A percentile compares a stretch with the other conserved stretches of the same genome.
These are phyloP conservation scores for Platypus cylindrus DNA, from an alignment of 2,888 invertebrate genomes.

Conservation along the genomic window DNA sequence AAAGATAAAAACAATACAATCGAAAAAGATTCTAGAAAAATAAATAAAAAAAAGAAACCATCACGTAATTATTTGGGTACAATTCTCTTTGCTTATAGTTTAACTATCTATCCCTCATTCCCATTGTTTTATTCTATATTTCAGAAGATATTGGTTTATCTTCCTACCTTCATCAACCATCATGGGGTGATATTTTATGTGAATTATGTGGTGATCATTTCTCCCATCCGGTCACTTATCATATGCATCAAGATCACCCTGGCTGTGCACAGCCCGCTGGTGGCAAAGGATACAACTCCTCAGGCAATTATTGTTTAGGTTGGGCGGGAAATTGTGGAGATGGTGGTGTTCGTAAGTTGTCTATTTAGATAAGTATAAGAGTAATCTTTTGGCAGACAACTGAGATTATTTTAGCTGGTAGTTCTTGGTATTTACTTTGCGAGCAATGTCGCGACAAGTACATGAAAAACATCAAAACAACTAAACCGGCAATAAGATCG, in stretches of 20 bases:
- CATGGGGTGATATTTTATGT: conserved; percentile 41
- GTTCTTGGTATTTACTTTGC: conserved; percentile 87
- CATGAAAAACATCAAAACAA: conserved; percentile 34
- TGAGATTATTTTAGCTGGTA: conserved; percentile 37
- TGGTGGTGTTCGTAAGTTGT: conserved; percentile 54
- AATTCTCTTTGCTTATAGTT: too few species aligned
- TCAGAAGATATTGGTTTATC: conserved; percentile 30
- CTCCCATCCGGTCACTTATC: conserved; percentile 74
- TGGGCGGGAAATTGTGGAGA: conserved; percentile 86
- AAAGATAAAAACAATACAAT: conserved; percentile 33
- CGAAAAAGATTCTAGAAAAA: conserved; percentile 40
- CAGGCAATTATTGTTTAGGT: conserved; percentile 75
- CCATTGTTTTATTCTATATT: conserved; percentile 7
- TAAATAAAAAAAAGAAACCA: conserved; percentile 45
- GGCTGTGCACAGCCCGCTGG: conserved; percentile 81
- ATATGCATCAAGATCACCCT: conserved; percentile 81
- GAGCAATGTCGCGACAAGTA: conserved; percentile 78
- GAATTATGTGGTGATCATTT: conserved; percentile 76
- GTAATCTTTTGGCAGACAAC: not conserved
- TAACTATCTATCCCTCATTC: conserved; percentile 2
- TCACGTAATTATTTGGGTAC: conserved; percentile 31
- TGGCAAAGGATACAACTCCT: conserved; percentile 85
- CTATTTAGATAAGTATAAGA: not conserved
- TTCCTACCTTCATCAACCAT: conserved; percentile 25
- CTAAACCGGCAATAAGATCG: conserved; percentile 27